phyloP scores from a whole-genome alignment of 2,113 vertebrate genomes.

The Apus apus region DNA sequence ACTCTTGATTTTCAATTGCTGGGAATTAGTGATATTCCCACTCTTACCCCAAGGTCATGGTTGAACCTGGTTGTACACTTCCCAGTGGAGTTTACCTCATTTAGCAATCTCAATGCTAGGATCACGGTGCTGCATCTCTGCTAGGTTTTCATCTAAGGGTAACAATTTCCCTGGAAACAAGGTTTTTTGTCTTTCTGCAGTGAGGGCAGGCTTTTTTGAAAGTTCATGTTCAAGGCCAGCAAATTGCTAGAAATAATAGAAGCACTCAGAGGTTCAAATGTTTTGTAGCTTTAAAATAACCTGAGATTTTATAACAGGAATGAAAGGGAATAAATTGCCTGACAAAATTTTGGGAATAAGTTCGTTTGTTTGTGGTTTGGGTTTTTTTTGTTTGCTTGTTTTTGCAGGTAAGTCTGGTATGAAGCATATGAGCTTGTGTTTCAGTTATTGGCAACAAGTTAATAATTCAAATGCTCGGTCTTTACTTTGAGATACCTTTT shows the following conservation, averaged over 20 bases:
- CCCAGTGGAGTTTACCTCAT: background rate
- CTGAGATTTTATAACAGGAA: background rate
- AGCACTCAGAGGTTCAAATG: slow-evolving; percentile 9
- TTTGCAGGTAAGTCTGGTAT: background rate
- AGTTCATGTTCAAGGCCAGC: background rate
- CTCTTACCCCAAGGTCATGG: background rate
- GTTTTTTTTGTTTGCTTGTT: background rate
- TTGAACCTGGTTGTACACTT: background rate
- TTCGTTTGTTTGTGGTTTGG: background rate
- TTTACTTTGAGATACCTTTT: background rate
- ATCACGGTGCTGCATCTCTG: background rate
- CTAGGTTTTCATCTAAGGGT: background rate
- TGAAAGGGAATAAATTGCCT: background rate
- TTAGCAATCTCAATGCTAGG: background rate
- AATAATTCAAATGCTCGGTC: background rate
- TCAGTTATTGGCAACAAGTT: background rate
- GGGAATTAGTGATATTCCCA: background rate
- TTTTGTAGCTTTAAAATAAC: slow-evolving; percentile 33
- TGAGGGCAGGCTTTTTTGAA: background rate
- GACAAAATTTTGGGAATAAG: background rate
- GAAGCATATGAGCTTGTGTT: background rate
- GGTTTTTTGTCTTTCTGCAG: background rate
- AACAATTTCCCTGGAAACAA: background rate
- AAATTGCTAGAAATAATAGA: background rate
- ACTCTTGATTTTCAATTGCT: background rate